phyloP scores from a whole-genome alignment of 64 coral and sea anemone species.

The Catalaphyllia jardinei region DNA sequence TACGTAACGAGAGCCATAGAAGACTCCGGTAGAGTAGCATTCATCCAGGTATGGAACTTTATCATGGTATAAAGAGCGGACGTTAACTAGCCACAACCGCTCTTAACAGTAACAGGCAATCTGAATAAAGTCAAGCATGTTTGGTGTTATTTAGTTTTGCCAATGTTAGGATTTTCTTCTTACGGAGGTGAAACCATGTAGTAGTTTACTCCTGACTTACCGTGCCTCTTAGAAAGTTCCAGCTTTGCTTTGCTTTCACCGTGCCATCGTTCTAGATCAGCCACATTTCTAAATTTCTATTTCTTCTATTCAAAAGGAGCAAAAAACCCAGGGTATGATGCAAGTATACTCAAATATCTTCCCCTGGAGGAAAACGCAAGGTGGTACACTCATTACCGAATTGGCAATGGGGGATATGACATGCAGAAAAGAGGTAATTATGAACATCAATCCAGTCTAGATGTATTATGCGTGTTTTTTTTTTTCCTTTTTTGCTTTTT shows the following conservation, averaged over 20 bases:
- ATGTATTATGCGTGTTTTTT: no score
- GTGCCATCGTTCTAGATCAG: background rate
- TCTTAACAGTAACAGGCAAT: no score
- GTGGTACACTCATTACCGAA: background rate
- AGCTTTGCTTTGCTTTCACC: no score
- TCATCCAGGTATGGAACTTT: background rate
- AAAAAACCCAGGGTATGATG: background rate
- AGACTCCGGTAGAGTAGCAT: background rate
- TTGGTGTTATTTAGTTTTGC: no score
- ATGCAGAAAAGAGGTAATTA: background rate
- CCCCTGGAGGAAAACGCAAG: background rate
- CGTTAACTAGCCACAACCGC: no score
- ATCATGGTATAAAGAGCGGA: no score
- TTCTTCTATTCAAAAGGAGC: background rate
- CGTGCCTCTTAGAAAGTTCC: no score
- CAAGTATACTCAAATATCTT: background rate
- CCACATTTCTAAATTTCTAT: background rate
- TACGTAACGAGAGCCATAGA: background rate
- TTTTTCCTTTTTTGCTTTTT: no score
- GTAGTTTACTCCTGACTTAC: no score
- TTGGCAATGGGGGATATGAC: background rate
- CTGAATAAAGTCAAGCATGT: no score
- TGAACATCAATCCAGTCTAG: background rate
- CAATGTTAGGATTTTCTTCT: no score
- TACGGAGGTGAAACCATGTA: no score